Evolutionary conservation across 2,113 vertebrate species (phyloP), one percentile per base, ranked within the genome.

Genomic region (Mustela lutreola): DNA sequence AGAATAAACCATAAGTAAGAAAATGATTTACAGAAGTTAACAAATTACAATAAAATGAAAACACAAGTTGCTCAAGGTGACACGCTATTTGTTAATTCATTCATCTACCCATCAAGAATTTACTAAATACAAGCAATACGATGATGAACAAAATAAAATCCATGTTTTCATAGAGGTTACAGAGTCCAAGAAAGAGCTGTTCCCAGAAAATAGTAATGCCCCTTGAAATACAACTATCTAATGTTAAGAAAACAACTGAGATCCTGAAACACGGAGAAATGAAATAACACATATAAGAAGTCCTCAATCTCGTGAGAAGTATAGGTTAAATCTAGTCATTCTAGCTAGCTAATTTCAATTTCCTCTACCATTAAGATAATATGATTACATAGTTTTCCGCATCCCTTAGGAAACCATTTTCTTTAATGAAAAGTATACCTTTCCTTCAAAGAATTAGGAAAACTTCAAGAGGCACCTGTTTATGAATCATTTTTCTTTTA

Each of bases 1-100:
- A 90, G 15, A 91, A 92, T 93, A 67, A 97, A 88, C 91, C 50
- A 85, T 45, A 50, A 42, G 92, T 84, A 83, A 87, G 22, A 79
- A 94, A 95, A 65, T 65, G 8, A 94, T 97, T 95, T 89, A 92
- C 7, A 60, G 79, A 92, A 11, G 21, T 15, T 83, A 15, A n/a
- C 24, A 53, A 88, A 67, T 63, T 89, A 91, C 70, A 8, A 71
- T 5, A 63, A 28, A 4, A 63, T 93, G 10, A 85, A 97, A 76
- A 84, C 96, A 28, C 48, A 95, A 73, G 31, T 80, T 63, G 5
- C 11, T 36, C 11, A n/a, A 63, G 63, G 63, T 94, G 70, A 78
- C 21, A 56, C 14, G 2, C 9, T 78, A 36, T 48, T 91, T 24
- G 82, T 62, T 83, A 81, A 87, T 70, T 75, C 45, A 58, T 93